Percentiles rank a stretch among this genome's conserved stretches.
Evolutionary conservation across 2,888 invertebrate genomes (phyloP).

Genomic region (Caenorhabditis virilis): DNA sequence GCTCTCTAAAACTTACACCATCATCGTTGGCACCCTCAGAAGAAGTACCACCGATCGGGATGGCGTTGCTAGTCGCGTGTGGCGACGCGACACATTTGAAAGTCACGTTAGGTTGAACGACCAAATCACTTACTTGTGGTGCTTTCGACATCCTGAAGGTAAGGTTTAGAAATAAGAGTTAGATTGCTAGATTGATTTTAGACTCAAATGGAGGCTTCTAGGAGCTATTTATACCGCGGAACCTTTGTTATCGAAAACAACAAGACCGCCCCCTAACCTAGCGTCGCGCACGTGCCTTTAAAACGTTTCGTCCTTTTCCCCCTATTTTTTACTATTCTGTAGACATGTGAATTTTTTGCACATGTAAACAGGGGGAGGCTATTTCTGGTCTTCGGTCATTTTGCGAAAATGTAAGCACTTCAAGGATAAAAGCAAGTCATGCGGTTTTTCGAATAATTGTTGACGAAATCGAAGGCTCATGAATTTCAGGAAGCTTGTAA

Average conservation of each 20-base stretch:
- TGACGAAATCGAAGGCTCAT: too few relatives aligned
- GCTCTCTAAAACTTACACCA: constrained; percentile 17
- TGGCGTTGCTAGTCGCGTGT: constrained; percentile 23
- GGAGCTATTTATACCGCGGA: constrained; percentile 36
- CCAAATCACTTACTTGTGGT: constrained; percentile 57
- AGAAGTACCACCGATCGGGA: constrained; percentile 28
- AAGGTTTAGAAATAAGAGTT: constrained; percentile 1
- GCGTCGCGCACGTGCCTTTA: constrained; percentile 12
- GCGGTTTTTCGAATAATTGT: too few relatives aligned
- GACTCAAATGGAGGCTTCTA: constrained; percentile 8
- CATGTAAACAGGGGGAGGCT: too few relatives aligned
- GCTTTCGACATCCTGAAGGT: constrained; percentile 56
- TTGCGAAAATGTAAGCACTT: too few relatives aligned
- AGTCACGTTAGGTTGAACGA: constrained; percentile 43
- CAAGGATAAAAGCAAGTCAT: too few relatives aligned
- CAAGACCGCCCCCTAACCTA: constrained; percentile 15
- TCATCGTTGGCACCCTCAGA: constrained; percentile 24
- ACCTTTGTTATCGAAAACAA: background rate
- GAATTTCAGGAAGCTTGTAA: too few relatives aligned
- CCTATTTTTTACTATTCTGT: too few relatives aligned
- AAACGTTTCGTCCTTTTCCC: too few relatives aligned
- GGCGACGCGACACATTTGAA: constrained; percentile 47
- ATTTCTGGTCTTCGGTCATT: too few relatives aligned
- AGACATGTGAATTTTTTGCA: too few relatives aligned
- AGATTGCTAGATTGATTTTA: constrained; percentile 16